Evolutionary conservation across 2,888 invertebrate species (phyloP).

Genomic region (Limenitis camilla): DNA sequence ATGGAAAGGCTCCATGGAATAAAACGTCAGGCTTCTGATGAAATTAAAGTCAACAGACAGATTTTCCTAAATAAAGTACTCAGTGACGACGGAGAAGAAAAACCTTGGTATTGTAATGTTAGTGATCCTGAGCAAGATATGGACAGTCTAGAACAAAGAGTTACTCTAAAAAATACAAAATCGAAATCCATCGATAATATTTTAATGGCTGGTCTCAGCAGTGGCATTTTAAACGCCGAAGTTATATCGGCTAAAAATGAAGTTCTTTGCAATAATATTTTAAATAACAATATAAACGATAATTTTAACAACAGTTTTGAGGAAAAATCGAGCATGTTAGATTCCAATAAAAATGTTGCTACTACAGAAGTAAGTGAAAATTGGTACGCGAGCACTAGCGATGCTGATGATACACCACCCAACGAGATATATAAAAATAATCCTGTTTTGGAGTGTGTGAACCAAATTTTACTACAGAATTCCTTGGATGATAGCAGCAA

Average conservation of each 20-base stretch:
- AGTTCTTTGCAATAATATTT: constrained; percentile 55
- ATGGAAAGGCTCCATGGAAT: constrained; percentile 75
- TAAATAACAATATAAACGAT: constrained; percentile 48
- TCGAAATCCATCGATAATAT: constrained; percentile 59
- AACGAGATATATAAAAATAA: constrained; percentile 84
- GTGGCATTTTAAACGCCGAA: constrained; percentile 47
- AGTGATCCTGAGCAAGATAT: constrained; percentile 68
- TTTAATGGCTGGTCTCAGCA: constrained; percentile 43
- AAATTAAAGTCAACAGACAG: constrained; percentile 65
- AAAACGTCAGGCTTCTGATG: constrained; percentile 65
- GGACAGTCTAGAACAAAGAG: constrained; percentile 55
- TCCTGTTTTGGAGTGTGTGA: constrained; percentile 89
- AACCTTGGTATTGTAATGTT: constrained; percentile 70
- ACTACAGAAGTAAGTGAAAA: constrained; percentile 77
- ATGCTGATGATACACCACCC: constrained; percentile 82
- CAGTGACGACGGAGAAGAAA: constrained; percentile 57
- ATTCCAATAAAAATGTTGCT: constrained; percentile 40
- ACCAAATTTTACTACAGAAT: constrained; percentile 87
- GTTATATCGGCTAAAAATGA: constrained; percentile 63
- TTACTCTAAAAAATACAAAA: constrained; percentile 43
- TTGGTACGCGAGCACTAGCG: constrained; percentile 87
- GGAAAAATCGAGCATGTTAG: constrained; percentile 55
- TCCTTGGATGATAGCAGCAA: constrained; percentile 75
- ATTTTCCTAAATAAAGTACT: constrained; percentile 62
- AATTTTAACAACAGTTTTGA: constrained; percentile 43